Evolutionary conservation across 53 echinoderm and acorn worm genomes (phyloP), one percentile per base, ranked within the genome.

Genomic region (Astropecten irregularis): DNA sequence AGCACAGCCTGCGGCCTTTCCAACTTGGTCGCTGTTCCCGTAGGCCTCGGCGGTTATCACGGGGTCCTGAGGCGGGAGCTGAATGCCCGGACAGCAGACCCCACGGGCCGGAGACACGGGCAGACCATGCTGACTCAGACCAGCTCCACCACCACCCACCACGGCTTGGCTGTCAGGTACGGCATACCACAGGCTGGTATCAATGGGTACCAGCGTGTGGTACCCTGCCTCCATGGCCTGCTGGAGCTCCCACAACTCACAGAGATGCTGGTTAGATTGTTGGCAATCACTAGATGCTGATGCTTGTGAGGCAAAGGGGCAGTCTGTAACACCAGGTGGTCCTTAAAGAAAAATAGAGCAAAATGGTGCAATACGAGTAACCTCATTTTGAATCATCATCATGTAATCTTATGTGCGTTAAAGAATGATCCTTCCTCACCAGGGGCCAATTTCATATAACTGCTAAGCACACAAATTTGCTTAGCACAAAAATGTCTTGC

Each of bases 171-270:
- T 79, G 21, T 63, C 79, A 9, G 48, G 61, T 19, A 46, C 61
- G 15, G 79, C 79, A 47, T 79, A 79, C 79, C 79, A 79, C 19
- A 46, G 18, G 40, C 20, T 30, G 48, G 49, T 62, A 20, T 79
- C 62, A 19, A 5, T 31, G 21, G 62, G 47, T 0, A 61, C 23
- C 19, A 21, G 18, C 4, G n/a, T 32, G 33, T 14, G 0, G 48
- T 47, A 61, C 3, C 31, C 20, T 7, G 13, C 32, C 10, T 0
- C 19, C 6, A 11, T 8, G n/a, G 14, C 32, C 0, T 79, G 19
- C 0, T 47, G 40, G 5, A 79, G 26, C 26, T 79, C 79, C 79
- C 79, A 79, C 18, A 19, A 14, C 33, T 63, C 33, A 62, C 79
- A 79, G 0, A 79, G 79, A n/a, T 79, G 79, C 9, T 62, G 79